These are phyloP conservation scores for Diorhabda elongata DNA, from an alignment of 1,140 invertebrate genomes.

Conservation along the genomic window DNA sequence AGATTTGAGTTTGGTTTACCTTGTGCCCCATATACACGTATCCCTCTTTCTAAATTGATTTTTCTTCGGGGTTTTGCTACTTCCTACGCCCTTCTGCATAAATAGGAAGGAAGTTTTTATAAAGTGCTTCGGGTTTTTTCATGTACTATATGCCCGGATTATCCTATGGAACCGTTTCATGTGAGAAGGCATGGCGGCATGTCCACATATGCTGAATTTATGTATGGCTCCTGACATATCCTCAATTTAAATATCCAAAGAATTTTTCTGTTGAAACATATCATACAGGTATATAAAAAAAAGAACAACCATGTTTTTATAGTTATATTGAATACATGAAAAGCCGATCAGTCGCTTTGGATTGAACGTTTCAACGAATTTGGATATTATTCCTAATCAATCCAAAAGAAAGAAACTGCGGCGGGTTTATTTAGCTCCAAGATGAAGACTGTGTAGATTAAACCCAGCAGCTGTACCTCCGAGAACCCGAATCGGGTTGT, in stretches of 20 bases:
- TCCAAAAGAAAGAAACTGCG: too few relatives aligned
- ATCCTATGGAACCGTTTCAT: not conserved
- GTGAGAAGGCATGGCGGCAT: not conserved
- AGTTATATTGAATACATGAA: too few relatives aligned
- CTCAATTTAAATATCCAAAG: not conserved
- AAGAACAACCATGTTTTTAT: too few relatives aligned
- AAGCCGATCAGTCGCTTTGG: too few relatives aligned
- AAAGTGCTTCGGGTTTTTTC: not conserved
- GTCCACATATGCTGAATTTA: conserved; percentile 13
- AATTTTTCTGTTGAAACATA: too few relatives aligned
- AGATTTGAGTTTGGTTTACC: not conserved
- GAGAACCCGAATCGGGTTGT: too few relatives aligned
- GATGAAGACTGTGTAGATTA: too few relatives aligned
- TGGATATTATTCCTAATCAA: too few relatives aligned
- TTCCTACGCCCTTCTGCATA: not conserved
- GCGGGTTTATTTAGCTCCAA: too few relatives aligned
- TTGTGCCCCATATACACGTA: not conserved
- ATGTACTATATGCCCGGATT: not conserved
- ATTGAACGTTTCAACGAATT: too few relatives aligned
- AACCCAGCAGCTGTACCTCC: too few relatives aligned
- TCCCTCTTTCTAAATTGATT: not conserved
- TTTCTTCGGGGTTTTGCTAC: not conserved
- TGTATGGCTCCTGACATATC: not conserved
- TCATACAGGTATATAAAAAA: too few relatives aligned
- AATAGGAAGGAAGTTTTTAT: conserved; percentile 2